These are phyloP conservation scores for Yponomeuta plumbellus DNA, from an alignment of 2,888 invertebrate genomes.

Conservation along the genomic window DNA sequence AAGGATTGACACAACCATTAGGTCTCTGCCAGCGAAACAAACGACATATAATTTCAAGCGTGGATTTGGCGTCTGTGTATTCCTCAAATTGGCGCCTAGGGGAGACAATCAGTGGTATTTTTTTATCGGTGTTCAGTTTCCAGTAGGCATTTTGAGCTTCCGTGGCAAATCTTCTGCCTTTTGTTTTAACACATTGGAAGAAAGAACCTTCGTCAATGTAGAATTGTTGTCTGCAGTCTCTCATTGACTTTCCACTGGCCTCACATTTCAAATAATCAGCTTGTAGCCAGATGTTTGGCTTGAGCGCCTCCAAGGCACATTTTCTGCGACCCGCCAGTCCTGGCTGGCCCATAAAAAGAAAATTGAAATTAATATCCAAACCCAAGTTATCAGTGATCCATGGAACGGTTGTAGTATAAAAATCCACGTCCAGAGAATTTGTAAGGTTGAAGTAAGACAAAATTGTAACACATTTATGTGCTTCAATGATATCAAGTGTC, in stretches of 20 bases:
- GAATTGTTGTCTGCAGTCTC: neutral
- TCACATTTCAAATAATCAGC: conserved; percentile 1
- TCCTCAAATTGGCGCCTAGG: neutral
- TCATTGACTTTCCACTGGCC: neutral
- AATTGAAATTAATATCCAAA: neutral
- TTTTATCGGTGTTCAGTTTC: neutral
- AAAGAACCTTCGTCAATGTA: neutral
- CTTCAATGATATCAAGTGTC: neutral
- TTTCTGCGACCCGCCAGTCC: neutral
- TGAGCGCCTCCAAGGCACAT: neutral
- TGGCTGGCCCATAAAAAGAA: neutral
- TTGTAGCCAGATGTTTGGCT: neutral
- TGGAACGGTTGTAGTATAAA: neutral
- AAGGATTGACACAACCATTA: neutral
- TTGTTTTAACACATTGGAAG: neutral
- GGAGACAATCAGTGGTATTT: neutral
- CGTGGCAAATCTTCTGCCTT: neutral
- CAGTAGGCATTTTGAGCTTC: neutral
- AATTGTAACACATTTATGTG: neutral
- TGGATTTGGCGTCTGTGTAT: neutral
- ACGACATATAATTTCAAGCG: neutral
- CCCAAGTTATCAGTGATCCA: neutral
- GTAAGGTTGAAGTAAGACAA: neutral
- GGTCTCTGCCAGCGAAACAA: neutral
- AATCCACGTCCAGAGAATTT: neutral